Evolutionary conservation across 2,797 vertebrate species (phyloP).

Genomic region (Jordanella pulchra): DNA sequence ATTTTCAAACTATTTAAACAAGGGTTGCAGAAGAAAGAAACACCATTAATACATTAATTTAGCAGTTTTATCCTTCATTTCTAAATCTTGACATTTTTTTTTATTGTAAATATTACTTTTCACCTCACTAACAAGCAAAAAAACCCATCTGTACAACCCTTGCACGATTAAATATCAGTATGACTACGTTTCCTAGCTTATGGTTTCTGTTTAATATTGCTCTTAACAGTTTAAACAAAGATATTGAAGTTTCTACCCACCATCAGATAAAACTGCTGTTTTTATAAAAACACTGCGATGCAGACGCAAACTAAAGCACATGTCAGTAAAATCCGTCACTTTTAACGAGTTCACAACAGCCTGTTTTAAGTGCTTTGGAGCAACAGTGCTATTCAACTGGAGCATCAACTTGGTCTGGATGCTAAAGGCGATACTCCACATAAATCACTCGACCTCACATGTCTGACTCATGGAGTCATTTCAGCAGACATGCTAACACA

Average conservation of each 20-base stretch:
- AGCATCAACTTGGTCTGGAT: slow-evolving; percentile 9
- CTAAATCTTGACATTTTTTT: not conserved
- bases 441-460: slow-evolving; percentile 14
- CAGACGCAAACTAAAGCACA: not conserved
- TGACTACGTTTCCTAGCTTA: not conserved
- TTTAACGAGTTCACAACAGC: not conserved
- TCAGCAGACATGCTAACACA: slow-evolving; percentile 12
- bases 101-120: not conserved
- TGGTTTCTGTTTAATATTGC: not conserved
- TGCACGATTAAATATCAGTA: not conserved
- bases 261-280: not conserved
- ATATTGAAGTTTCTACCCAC: not conserved
- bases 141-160: not conserved
- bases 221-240: not conserved
- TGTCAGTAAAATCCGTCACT: not conserved
- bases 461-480: slow-evolving; percentile 44
- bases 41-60: not conserved
- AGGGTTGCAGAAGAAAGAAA: not conserved
- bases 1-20: not conserved
- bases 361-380: slow-evolving; percentile 12
- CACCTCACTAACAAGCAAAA: not conserved
- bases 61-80: not conserved
- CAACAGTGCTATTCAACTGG: not conserved
- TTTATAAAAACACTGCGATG: not conserved
- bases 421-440: slow-evolving; percentile 8